phyloP scores from a whole-genome alignment of 2,797 vertebrate species.

The Sternotherus odoratus region DNA sequence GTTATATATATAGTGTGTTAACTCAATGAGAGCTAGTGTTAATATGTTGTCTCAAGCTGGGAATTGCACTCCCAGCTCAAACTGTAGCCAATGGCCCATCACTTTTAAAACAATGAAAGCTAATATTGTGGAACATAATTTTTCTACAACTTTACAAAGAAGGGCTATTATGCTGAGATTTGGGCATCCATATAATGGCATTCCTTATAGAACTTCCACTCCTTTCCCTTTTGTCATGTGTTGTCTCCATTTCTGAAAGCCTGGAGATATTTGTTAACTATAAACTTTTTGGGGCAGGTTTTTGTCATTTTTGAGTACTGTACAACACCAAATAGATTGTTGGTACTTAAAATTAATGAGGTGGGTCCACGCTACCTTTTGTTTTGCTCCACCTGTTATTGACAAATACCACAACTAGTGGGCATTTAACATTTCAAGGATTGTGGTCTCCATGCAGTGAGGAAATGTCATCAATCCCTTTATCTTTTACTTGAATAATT shows the following conservation, averaged over 20 bases:
- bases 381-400: neutral
- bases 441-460: neutral
- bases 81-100: neutral
- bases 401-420: neutral
- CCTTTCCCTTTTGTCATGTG: neutral
- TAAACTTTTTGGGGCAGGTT: neutral
- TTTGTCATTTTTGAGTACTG: neutral
- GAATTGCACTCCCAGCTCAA: too few relatives aligned
- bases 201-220: neutral
- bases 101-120: neutral
- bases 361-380: neutral
- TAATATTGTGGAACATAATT: too few relatives aligned
- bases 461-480: neutral
- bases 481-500: neutral
- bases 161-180: neutral
- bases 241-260: neutral
- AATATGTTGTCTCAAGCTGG: too few relatives aligned
- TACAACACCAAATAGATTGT: neutral
- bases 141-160: too few relatives aligned
- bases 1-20: too few relatives aligned
- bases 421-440: neutral
- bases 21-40: too few relatives aligned
- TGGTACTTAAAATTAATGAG: neutral
- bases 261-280: neutral
- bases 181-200: neutral